A percentile compares a stretch with the other conserved stretches of the same genome.
Conservation (phyloP, 2,113 vertebrate species). For the Sialia sialis region DNA sequence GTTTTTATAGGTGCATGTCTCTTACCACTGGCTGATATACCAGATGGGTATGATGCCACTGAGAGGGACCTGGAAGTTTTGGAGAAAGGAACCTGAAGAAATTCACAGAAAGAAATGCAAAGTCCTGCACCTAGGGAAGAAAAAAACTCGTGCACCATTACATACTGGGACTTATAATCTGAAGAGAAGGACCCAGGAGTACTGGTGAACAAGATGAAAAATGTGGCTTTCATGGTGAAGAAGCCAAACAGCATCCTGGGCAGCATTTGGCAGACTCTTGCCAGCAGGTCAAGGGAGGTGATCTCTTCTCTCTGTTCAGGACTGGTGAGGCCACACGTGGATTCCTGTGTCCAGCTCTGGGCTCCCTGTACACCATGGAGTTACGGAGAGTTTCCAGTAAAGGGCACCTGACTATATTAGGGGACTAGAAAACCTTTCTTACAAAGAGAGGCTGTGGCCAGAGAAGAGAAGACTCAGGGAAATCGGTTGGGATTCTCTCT, state of each 20-base stretch:
- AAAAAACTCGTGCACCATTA: background rate
- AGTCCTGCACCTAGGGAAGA: background rate
- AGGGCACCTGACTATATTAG: background rate
- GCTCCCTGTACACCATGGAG: background rate
- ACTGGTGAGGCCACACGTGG: background rate
- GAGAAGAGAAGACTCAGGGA: background rate
- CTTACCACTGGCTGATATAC: background rate
- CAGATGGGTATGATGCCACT: background rate
- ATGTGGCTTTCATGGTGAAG: background rate
- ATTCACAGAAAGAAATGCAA: background rate
- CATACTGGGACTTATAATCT: background rate
- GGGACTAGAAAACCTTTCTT: background rate
- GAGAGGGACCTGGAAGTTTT: background rate
- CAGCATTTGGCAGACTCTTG: background rate
- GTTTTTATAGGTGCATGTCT: background rate
- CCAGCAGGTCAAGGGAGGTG: background rate
- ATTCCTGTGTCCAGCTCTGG: background rate
- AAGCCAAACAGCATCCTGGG: background rate
- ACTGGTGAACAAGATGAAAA: background rate
- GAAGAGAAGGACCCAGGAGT: background rate
- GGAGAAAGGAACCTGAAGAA: background rate
- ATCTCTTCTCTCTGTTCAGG: background rate
- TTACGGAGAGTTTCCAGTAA: background rate
- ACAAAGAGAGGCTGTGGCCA: background rate
- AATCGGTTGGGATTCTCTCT: background rate